These are phyloP conservation scores for Cinclus cinclus DNA, from an alignment of 2,113 vertebrate genomes.

Conservation along the genomic window DNA sequence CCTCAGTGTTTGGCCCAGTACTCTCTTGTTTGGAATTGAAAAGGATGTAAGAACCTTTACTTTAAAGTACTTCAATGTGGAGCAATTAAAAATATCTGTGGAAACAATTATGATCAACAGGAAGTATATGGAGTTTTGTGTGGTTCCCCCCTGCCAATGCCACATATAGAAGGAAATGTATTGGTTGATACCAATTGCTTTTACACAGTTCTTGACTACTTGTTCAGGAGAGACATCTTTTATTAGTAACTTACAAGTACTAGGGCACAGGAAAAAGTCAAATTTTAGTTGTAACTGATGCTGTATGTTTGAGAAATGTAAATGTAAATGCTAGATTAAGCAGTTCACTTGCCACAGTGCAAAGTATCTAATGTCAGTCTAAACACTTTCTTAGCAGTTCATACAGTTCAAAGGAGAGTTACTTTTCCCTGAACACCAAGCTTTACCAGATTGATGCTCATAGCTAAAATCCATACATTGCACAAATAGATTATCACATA, in stretches of 20 bases:
- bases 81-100: background rate
- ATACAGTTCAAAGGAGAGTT: background rate
- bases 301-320: background rate
- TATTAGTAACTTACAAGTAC: background rate
- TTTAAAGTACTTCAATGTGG: background rate
- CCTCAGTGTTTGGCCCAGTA: background rate
- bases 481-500: constrained; percentile 6
- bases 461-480: constrained; percentile 8
- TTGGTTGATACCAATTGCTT: background rate
- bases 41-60: background rate
- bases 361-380: background rate
- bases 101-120: background rate
- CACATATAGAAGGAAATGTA: background rate
- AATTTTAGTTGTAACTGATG: background rate
- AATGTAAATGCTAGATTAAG: background rate
- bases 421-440: constrained; percentile 4
- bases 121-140: background rate
- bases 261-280: background rate
- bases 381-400: background rate
- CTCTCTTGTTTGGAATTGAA: background rate
- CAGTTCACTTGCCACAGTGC: background rate
- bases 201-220: background rate
- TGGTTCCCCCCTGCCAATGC: background rate
- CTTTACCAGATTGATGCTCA: constrained; percentile 20
- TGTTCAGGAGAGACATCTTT: background rate